Evolutionary conservation across 1,140 invertebrate species (phyloP), one percentile per base, ranked within the genome.

Genomic region (Matsumurasca onukii): DNA sequence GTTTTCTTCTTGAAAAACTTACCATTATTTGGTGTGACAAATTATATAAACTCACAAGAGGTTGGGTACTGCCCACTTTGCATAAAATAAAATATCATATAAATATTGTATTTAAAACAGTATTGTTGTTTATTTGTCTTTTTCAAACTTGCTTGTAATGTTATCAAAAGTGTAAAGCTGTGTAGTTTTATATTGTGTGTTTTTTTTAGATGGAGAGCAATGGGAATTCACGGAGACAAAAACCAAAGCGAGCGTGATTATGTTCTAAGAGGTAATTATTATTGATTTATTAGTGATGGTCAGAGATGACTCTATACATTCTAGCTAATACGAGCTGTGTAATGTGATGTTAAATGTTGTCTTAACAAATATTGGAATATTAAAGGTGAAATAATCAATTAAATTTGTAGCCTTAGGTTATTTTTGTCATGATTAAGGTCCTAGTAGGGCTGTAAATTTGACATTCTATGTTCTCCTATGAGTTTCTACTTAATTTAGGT

Each of bases 141-240:
- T n/a, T n/a, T n/a, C n/a, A n/a, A 39, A 17, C 17, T 39, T 39
- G 17, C 34, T 9, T 39, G 17, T 9, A 39, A 39, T 9, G 17
- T 9, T 9, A 5, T 39, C 34, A 17, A 39, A 9, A 39, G 34
- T 39, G 17, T 39, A 39, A 39, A 39, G 5, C 5, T 39, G 34
- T 39, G 5, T 39, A 39, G 17, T 9, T 39, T 39, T 39, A 39
- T 9, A 39, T 5, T 39, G 34, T 31, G 64, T 52, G 51, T 69
- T 77, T 49, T 51, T 77, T 80, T 39, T 69, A 86, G 87, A 27
- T 91, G 94, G 93, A 93, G 92, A 63, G 95, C 95, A 2, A 90
- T 96, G 76, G 92, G 94, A 77, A 99, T 99, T 79, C 97, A 99
- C 83, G 94, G 94, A 75, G 93, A 95, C 77, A 96, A 96, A 81